Conservation (phyloP, 2,797 vertebrate genomes). For the Stomatorhinus walkeri region DNA sequence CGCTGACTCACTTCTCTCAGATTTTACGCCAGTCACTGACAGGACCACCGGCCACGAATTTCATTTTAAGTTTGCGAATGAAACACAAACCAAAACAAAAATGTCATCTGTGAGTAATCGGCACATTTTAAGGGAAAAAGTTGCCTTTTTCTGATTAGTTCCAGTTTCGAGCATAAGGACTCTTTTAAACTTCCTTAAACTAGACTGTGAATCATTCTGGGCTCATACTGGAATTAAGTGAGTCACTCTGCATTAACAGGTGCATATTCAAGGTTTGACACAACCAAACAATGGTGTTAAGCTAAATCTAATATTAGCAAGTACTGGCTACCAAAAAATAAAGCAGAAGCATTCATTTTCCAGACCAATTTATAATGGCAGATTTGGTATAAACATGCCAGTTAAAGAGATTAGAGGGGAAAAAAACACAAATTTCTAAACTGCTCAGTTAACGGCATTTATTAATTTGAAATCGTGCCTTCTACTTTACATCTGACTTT, state of each 20-base stretch:
- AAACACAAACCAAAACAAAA: not conserved
- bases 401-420: not conserved
- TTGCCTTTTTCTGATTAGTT: not conserved
- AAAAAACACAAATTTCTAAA: not conserved
- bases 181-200: not conserved
- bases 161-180: not conserved
- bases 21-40: not conserved
- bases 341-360: not conserved
- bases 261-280: not conserved
- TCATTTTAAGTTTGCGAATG: not conserved
- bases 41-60: not conserved
- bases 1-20: slow-evolving; percentile 27
- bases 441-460: not conserved
- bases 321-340: not conserved
- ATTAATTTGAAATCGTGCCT: slow-evolving; percentile 1
- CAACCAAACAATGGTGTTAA: not conserved
- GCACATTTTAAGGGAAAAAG: not conserved
- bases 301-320: not conserved
- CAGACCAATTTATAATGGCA: not conserved
- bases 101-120: not conserved
- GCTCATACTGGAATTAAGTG: not conserved
- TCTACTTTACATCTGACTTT: not conserved
- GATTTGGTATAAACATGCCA: not conserved
- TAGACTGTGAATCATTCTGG: not conserved
- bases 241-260: not conserved